Conservation (phyloP, 37 sponge, comb jelly and placozoan genomes). For the Aplysina aerophoba region DNA sequence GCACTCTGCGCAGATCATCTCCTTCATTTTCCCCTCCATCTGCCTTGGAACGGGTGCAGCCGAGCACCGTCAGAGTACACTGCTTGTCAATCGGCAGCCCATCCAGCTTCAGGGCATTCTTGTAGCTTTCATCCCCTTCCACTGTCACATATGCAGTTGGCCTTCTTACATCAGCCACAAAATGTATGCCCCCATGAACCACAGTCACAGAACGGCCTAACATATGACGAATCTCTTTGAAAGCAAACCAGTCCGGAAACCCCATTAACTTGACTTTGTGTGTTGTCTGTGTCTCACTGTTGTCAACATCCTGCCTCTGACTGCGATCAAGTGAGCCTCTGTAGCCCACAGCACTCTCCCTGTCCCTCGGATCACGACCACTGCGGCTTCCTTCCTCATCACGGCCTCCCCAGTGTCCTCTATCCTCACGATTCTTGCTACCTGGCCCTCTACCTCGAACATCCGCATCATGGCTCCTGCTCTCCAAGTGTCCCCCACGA, state of each 20-base stretch:
- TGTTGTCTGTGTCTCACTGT: too few relatives aligned
- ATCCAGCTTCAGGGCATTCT: conserved; percentile 42
- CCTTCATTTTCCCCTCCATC: background rate
- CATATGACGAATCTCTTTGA: conserved; percentile 65
- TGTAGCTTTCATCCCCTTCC: conserved; percentile 18
- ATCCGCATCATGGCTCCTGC: too few relatives aligned
- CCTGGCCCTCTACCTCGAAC: too few relatives aligned
- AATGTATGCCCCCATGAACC: conserved; percentile 40
- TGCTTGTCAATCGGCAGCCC: conserved; percentile 37
- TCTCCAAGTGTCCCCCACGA: too few relatives aligned
- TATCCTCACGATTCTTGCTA: too few relatives aligned
- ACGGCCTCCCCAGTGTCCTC: too few relatives aligned
- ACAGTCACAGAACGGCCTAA: conserved; percentile 47
- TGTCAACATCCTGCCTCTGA: too few relatives aligned
- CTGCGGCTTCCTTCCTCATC: background rate
- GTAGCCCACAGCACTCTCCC: background rate
- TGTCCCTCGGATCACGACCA: conserved; percentile 13
- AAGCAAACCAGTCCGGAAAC: conserved; percentile 44
- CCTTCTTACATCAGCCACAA: conserved; percentile 25
- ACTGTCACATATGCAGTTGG: conserved; percentile 50
- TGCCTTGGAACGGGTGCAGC: too few relatives aligned
- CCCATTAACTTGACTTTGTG: conserved; percentile 58
- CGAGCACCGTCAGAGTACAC: conserved; percentile 20
- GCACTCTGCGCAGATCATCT: background rate
- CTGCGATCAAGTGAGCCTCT: too few relatives aligned